phyloP scores from a whole-genome alignment of 2,797 vertebrate genomes.

The Melanotaenia boesemani region DNA sequence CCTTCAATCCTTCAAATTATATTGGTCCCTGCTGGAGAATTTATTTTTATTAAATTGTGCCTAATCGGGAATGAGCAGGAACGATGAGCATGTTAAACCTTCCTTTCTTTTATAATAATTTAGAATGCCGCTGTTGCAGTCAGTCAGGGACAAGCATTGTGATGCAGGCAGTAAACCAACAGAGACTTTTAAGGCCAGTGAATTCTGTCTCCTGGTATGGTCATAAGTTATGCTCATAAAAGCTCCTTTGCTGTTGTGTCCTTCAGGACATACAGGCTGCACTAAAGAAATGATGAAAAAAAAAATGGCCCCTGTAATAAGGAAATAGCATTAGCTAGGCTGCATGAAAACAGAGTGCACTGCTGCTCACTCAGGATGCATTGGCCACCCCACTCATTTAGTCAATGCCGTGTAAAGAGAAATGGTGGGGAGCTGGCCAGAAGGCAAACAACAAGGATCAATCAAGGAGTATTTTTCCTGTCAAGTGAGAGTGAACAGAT shows the following conservation, averaged over 20 bases:
- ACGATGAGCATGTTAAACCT: conserved; percentile 9
- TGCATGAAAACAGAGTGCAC: conserved; percentile 35
- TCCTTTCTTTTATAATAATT: neutral
- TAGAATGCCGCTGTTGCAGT: neutral
- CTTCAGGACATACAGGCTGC: conserved; percentile 43
- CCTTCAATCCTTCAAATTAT: conserved; percentile 23
- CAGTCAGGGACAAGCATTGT: conserved; percentile 24
- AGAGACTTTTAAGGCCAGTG: conserved; percentile 16
- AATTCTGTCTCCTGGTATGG: conserved; percentile 12
- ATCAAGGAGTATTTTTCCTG: conserved; percentile 46
- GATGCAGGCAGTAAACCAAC: conserved; percentile 20
- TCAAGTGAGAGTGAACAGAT: conserved; percentile 28
- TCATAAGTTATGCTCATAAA: conserved; percentile 36
- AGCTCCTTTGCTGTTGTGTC: conserved; percentile 28
- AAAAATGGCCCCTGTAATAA: conserved; percentile 36
- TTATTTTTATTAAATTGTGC: conserved; percentile 7
- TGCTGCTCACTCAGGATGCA: conserved; percentile 21
- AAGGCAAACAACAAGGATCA: conserved; percentile 40
- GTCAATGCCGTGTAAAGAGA: conserved; percentile 15
- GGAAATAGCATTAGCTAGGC: conserved; percentile 54
- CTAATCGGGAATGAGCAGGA: neutral
- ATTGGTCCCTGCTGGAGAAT: conserved; percentile 14
- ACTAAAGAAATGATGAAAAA: conserved; percentile 21
- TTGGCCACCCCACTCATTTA: conserved; percentile 25
- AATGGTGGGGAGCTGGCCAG: conserved; percentile 19